Conservation (phyloP, 2,113 vertebrate genomes). For the Polypterus senegalus region DNA sequence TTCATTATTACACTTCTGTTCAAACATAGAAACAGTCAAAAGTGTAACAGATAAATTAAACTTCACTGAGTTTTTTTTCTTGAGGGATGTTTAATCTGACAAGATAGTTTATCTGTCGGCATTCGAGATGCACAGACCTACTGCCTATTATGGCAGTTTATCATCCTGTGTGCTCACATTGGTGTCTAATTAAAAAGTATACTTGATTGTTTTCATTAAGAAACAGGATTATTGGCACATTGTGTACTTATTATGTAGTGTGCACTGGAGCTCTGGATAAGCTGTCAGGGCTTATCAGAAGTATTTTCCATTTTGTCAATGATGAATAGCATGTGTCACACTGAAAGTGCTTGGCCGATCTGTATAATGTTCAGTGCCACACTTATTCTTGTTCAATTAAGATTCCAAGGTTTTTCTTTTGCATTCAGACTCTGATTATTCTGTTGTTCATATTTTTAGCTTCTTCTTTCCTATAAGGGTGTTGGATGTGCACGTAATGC, state of each 20-base stretch:
- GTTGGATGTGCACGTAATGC: too few relatives aligned
- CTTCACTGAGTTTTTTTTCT: too few relatives aligned
- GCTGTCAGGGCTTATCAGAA: slow-evolving; percentile 36
- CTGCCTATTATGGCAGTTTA: too few relatives aligned
- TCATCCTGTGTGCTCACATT: too few relatives aligned
- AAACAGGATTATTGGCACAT: neutral
- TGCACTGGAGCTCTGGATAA: neutral
- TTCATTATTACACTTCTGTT: too few relatives aligned
- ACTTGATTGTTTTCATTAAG: too few relatives aligned
- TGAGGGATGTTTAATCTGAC: too few relatives aligned
- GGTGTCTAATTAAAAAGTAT: too few relatives aligned
- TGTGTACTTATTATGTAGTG: neutral
- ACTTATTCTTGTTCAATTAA: slow-evolving; percentile 24
- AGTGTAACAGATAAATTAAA: too few relatives aligned
- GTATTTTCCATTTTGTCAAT: slow-evolving; percentile 48
- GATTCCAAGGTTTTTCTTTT: neutral
- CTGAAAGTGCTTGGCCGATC: slow-evolving; percentile 32
- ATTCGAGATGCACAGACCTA: too few relatives aligned
- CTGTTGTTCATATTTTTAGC: neutral
- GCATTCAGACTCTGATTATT: neutral
- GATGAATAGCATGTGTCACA: slow-evolving; percentile 27
- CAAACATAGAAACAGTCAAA: too few relatives aligned
- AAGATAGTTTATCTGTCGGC: too few relatives aligned
- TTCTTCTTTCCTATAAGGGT: neutral
- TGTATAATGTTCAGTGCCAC: slow-evolving; percentile 15